phyloP scores from a whole-genome alignment of 2,113 vertebrate genomes.

The Carassius auratus region DNA sequence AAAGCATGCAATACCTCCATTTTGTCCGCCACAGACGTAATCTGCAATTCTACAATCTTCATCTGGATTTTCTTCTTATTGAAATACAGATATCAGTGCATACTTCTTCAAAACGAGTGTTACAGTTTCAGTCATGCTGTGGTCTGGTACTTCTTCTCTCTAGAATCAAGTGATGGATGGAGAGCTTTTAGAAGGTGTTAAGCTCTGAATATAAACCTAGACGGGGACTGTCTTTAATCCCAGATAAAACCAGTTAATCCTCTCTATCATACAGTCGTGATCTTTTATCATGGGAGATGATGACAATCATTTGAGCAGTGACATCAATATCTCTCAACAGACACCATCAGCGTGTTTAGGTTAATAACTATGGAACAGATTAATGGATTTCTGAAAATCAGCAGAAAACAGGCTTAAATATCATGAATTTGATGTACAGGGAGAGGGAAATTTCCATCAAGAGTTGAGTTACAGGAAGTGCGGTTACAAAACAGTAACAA shows the following conservation, averaged over 20 bases:
- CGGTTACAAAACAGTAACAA: not conserved
- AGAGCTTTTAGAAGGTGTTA: slow-evolving; percentile 72
- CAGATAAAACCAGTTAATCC: slow-evolving; percentile 77
- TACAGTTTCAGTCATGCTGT: not conserved
- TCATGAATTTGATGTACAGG: not conserved
- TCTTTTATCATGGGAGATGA: slow-evolving; percentile 60
- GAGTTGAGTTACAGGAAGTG: not conserved
- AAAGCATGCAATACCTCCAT: slow-evolving; percentile 13
- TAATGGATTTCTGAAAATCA: slow-evolving; percentile 1
- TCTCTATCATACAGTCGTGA: slow-evolving; percentile 59
- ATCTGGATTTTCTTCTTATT: not conserved
- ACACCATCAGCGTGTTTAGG: slow-evolving; percentile 28
- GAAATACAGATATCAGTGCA: not conserved
- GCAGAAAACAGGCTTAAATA: not conserved
- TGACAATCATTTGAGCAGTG: not conserved
- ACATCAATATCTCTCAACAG: slow-evolving; percentile 47
- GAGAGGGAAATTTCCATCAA: not conserved
- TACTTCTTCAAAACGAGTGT: not conserved
- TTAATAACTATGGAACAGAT: not conserved
- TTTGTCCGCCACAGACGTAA: not conserved
- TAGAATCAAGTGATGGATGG: slow-evolving; percentile 26
- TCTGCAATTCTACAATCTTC: slow-evolving; percentile 1
- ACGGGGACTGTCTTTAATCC: slow-evolving; percentile 63
- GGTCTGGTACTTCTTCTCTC: not conserved
- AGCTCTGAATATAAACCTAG: slow-evolving; percentile 62